Conservation (phyloP, 2,888 invertebrate species). For the Hemicrepidius hirtus region DNA sequence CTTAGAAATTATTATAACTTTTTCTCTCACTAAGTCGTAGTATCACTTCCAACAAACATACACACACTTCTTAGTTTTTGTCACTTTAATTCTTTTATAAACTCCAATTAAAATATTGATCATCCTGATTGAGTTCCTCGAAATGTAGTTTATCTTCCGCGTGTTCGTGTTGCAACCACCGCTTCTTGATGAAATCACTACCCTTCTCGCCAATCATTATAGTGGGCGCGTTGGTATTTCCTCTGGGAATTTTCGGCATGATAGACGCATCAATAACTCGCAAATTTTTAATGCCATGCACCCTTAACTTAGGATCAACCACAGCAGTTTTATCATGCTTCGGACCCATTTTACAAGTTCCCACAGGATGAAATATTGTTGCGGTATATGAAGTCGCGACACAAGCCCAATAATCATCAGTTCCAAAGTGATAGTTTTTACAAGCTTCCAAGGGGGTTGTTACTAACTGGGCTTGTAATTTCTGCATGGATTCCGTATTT, state of each 20-base stretch:
- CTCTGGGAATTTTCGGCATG: slow-evolving; percentile 77
- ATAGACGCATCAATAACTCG: slow-evolving; percentile 82
- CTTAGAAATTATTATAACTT: too few relatives aligned
- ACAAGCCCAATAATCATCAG: slow-evolving; percentile 81
- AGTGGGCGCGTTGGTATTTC: slow-evolving; percentile 71
- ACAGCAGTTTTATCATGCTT: slow-evolving; percentile 77
- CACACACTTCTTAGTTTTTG: not conserved
- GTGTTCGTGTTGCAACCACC: slow-evolving; percentile 39
- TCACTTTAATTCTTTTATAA: slow-evolving; percentile 12
- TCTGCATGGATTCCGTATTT: slow-evolving; percentile 76
- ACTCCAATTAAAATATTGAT: slow-evolving; percentile 13
- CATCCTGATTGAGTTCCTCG: not conserved
- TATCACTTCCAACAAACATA: not conserved
- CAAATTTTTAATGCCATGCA: slow-evolving; percentile 78
- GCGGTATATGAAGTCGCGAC: slow-evolving; percentile 79
- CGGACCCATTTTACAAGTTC: slow-evolving; percentile 84
- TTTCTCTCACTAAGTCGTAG: not conserved
- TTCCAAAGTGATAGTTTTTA: slow-evolving; percentile 74
- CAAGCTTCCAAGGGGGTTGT: slow-evolving; percentile 78
- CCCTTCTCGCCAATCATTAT: slow-evolving; percentile 72
- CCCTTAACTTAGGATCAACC: slow-evolving; percentile 78
- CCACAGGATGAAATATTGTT: slow-evolving; percentile 82
- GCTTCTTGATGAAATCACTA: slow-evolving; percentile 68
- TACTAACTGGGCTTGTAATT: slow-evolving; percentile 75
- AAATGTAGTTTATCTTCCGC: slow-evolving; percentile 3